A percentile compares a stretch with the other conserved stretches of the same genome.
phyloP scores from a whole-genome alignment of 2,888 invertebrate species.

The Fabriciana adippe region DNA sequence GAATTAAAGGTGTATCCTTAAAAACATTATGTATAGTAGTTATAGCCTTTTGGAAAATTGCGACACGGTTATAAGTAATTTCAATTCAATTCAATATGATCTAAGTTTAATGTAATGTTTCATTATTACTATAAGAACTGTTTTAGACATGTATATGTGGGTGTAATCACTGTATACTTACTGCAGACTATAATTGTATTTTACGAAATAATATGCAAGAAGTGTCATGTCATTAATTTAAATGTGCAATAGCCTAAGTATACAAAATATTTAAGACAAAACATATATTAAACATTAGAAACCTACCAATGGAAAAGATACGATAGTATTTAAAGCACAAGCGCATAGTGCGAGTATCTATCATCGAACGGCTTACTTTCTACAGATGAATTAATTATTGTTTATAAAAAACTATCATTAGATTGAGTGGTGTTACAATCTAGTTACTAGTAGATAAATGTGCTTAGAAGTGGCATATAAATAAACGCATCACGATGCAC shows the following conservation, averaged over 20 bases:
- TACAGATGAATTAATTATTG: slow-evolving; percentile 20
- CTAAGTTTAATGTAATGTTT: slow-evolving; percentile 1
- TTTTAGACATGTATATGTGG: slow-evolving; percentile 14
- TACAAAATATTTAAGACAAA: too few species aligned
- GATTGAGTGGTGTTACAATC: slow-evolving; percentile 30
- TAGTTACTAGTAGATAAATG: slow-evolving; percentile 50
- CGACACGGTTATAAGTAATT: not conserved
- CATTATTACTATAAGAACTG: slow-evolving; percentile 16
- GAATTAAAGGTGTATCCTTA: too few species aligned
- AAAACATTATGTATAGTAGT: too few species aligned
- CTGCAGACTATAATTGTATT: slow-evolving; percentile 4
- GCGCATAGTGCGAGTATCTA: not conserved
- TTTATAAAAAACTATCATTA: slow-evolving; percentile 23
- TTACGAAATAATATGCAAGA: slow-evolving; percentile 22
- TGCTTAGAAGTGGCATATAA: slow-evolving; percentile 46
- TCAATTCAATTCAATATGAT: not conserved
- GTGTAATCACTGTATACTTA: slow-evolving; percentile 21
- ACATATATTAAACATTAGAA: too few species aligned
- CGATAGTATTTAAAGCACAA: not conserved
- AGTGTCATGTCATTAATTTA: slow-evolving; percentile 16
- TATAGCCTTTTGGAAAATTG: not conserved
- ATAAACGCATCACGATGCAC: slow-evolving; percentile 68
- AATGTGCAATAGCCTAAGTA: slow-evolving; percentile 10
- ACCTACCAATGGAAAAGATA: too few species aligned
- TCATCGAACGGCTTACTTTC: slow-evolving; percentile 10